Base-by-base conservation (phyloP, 1,140 invertebrate species). In the Marisa cornuarietis region DNA sequence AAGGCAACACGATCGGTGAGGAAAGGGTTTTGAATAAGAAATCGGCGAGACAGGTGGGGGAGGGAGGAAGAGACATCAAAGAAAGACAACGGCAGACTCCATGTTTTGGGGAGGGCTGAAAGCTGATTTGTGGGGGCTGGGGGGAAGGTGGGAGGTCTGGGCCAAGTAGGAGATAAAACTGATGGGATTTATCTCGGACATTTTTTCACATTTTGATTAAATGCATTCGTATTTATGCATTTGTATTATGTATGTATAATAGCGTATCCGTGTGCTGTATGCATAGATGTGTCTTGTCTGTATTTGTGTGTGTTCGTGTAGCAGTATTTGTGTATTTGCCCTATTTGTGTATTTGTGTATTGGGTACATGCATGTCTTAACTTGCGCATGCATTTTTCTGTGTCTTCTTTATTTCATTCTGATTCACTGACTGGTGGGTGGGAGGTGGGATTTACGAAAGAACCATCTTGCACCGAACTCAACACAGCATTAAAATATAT, bases 171-270 rank as follows among this genome's bases (percentile, higher is more conserved):
- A 68, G 66, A 68, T 10, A 68, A 31, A 68, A 4, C 24, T n/a
- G 42, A 31, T 26, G 66, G 42, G 66, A 68, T n/a, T 10, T n/a
- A n/a, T 68, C 13, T 68, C 24, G 24, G 66, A 13, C 0, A 22
- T 16, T 68, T n/a, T 13, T n/a, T 26, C 24, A 26, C 24, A 26
- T n/a, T 13, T n/a, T 68, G 66, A 26, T n/a, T 0, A 31, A 14
- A 31, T 68, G 66, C 42, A 31, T n/a, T n/a, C 13, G 66, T 68
- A 31, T 68, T n/a, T 68, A 1, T 68, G 22, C 42, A n/a, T 68
- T n/a, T 68, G 66, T 68, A 22, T 68, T 42, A 10, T 68, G 66
- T 68, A 31, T 68, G 66, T 68, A 31, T 68, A 31, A 26, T n/a
- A 9, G 66, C 18, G 14, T 16, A 31, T 68, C 14, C 42, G 66